Evolutionary conservation across 2,113 vertebrate species (phyloP).

Genomic region (Sula dactylatra): DNA sequence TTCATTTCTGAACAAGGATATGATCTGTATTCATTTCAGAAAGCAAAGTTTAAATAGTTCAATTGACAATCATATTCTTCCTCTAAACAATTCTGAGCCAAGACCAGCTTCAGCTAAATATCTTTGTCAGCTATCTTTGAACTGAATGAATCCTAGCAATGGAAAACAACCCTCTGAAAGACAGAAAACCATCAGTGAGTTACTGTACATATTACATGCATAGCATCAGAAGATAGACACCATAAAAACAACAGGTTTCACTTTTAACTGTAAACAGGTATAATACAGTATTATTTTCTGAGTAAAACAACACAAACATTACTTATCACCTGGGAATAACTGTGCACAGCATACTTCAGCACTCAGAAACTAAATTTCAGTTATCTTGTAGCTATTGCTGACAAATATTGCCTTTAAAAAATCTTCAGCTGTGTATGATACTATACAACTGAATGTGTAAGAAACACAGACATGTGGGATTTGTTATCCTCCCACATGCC

Average conservation of each 20-base stretch:
- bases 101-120: neutral
- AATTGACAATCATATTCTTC: neutral
- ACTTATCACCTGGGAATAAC: neutral
- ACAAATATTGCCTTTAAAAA: constrained; percentile 51
- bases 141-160: neutral
- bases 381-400: constrained; percentile 16
- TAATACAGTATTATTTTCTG: neutral
- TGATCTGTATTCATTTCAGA: neutral
- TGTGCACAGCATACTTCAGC: neutral
- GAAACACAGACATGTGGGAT: neutral
- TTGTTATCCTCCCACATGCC: neutral
- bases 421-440: neutral
- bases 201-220: constrained; percentile 23
- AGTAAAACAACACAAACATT: constrained; percentile 13
- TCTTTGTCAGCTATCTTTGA: neutral
- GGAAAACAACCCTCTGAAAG: neutral
- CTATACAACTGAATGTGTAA: neutral
- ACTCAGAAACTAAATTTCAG: neutral
- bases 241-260: neutral
- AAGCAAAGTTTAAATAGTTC: neutral
- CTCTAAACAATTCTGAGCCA: neutral
- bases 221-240: neutral
- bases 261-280: neutral
- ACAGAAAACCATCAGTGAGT: constrained; percentile 2
- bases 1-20: neutral